A percentile compares a stretch with the other conserved stretches of the same genome.
phyloP scores from a whole-genome alignment of 2,113 vertebrate genomes.

The Triplophysa siluroides region DNA sequence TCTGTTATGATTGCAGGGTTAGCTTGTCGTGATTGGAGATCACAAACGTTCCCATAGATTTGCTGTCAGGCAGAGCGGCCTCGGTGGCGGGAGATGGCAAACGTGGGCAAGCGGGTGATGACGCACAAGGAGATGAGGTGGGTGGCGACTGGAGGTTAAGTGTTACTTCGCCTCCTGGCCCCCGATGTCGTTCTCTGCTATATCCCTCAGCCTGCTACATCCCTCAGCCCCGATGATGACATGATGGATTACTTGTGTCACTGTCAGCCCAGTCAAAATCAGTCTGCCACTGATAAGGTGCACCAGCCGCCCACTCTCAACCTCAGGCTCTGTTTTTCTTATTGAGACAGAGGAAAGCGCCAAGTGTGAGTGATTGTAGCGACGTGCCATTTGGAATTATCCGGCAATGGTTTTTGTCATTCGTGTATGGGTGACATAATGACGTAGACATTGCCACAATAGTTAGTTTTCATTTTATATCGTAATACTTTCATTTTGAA shows the following conservation, averaged over 20 bases:
- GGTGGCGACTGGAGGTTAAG: conserved; percentile 79
- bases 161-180: conserved; percentile 77
- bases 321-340: conserved; percentile 65
- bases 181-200: conserved; percentile 50
- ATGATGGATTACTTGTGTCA: conserved; percentile 85
- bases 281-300: conserved; percentile 77
- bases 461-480: background rate
- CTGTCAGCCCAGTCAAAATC: conserved; percentile 79
- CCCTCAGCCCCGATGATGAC: conserved; percentile 76
- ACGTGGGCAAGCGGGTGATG: conserved; percentile 42
- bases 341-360: conserved; percentile 36
- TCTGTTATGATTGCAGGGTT: conserved; percentile 71
- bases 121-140: conserved; percentile 63
- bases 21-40: conserved; percentile 75
- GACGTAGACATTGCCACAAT: background rate
- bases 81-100: background rate
- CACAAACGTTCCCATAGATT: conserved; percentile 77
- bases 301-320: conserved; percentile 66
- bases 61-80: conserved; percentile 74
- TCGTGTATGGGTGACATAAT: background rate
- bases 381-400: background rate
- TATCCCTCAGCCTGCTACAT: conserved; percentile 71
- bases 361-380: background rate
- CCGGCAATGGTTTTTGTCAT: background rate
- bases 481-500: background rate